Percentiles rank a stretch among this genome's conserved stretches.
phyloP scores from a whole-genome alignment of 2,797 vertebrate species.

The Falco naumanni region DNA sequence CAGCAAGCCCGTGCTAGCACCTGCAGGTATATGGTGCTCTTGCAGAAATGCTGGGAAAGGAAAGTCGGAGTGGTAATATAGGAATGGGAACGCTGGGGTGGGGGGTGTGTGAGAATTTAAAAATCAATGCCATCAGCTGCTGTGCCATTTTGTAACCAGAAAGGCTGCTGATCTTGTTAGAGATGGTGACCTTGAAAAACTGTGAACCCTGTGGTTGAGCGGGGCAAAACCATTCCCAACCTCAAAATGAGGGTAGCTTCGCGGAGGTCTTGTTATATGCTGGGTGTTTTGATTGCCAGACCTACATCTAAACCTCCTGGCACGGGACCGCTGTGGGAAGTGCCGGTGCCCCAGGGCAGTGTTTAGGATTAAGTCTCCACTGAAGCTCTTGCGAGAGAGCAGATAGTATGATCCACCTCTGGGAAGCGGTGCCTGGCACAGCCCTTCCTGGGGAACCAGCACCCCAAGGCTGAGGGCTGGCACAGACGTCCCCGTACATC shows the following conservation, averaged over 20 bases:
- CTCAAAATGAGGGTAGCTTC: not conserved
- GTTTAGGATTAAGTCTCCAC: not conserved
- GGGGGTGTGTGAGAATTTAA: not conserved
- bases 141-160: not conserved
- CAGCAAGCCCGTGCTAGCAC: not conserved
- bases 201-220: not conserved
- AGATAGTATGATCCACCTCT: not conserved
- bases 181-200: not conserved
- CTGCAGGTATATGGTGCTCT: not conserved
- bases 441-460: not conserved
- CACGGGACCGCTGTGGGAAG: fast-evolving
- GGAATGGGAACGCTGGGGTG: not conserved
- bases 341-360: not conserved
- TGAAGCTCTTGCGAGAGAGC: not conserved
- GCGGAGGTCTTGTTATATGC: not conserved
- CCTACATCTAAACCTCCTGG: not conserved
- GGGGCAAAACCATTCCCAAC: not conserved
- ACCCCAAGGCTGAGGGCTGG: fast-evolving
- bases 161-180: not conserved
- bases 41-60: not conserved
- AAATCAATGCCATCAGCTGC: not conserved
- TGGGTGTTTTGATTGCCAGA: not conserved
- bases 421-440: not conserved
- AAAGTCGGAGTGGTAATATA: not conserved
- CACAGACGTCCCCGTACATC: not conserved